These are phyloP conservation scores for Cerastis rubricosa DNA, from an alignment of 2,888 invertebrate species.

Conservation along the genomic window DNA sequence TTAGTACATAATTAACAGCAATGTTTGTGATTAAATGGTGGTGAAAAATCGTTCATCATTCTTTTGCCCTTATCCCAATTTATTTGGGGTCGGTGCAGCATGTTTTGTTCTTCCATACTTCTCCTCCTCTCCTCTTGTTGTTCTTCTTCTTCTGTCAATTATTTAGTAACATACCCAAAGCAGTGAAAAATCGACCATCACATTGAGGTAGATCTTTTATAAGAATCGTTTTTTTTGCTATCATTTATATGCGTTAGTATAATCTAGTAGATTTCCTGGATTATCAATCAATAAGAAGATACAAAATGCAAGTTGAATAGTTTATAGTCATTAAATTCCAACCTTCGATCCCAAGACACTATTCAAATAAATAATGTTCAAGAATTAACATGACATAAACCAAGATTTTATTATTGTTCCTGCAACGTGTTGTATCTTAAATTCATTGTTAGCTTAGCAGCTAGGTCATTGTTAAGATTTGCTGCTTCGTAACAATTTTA, in stretches of 20 bases:
- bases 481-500: constrained; percentile 3
- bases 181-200: neutral
- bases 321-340: neutral
- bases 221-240: neutral
- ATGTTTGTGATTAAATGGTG: constrained; percentile 4
- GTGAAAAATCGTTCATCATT: neutral
- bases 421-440: constrained; percentile 16
- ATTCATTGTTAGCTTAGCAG: constrained; percentile 20
- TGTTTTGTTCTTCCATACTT: neutral
- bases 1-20: neutral
- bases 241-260: neutral
- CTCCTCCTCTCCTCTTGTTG: too few relatives aligned
- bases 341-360: constrained; percentile 10
- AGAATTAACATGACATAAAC: constrained; percentile 13
- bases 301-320: constrained; percentile 15
- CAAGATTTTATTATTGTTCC: neutral
- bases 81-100: neutral
- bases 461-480: constrained; percentile 11
- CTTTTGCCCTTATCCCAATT: neutral
- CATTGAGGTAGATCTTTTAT: neutral
- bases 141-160: too few relatives aligned
- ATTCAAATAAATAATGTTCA: neutral
- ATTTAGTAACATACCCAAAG: too few relatives aligned
- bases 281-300: neutral
- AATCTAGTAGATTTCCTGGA: neutral